Base-by-base conservation (phyloP, 2,113 vertebrate species). In the Megatriorchis doriae region DNA sequence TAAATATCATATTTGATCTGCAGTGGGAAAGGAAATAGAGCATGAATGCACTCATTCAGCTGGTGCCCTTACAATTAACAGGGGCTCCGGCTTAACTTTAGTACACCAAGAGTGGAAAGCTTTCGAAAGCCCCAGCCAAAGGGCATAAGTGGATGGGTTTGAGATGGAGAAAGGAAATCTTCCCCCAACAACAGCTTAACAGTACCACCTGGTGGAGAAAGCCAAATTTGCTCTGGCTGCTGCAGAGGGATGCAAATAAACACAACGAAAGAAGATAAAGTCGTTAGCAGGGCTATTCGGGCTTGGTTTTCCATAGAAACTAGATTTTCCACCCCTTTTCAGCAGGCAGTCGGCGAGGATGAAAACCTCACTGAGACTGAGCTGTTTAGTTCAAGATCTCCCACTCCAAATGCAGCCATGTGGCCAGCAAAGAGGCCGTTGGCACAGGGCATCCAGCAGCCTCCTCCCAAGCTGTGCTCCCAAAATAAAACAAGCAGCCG, bases 151-250 rank as follows among this genome's bases (percentile, higher is more conserved):
- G 45, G 16, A 10, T 26, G 56, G 21, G 34, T 40, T 73, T 58
- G 73, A 34, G 50, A 50, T 29, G 53, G 32, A 86, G n/a, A 7
- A 13, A 74, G 50, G 6, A 21, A 42, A 56, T 21, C 56, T 47
- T 67, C 11, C 19, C 23, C 3, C 63, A n/a, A 45, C 6, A 7
- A 8, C 88, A 94, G 95, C 48, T 55, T 45, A 96, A 97, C 45
- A 96, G 52, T 84, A 95, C 96, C 97, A 94, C 66, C 97, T 97
- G 90, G 19, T 94, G 97, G 90, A 90, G 26, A 82, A 86, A 90
- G 8, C 13, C 75, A 78, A 48, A 62, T 38, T 66, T 70, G 82
- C 82, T 80, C 67, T 31, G 47, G 34, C 45, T 11, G 34, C 79
- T 52, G 47, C 74, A 6, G 62, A 27, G 19, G 34, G 25, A 29